Evolutionary conservation across 2,797 vertebrate species (phyloP), one percentile per base, ranked within the genome.

Genomic region (Labeo calbasu): DNA sequence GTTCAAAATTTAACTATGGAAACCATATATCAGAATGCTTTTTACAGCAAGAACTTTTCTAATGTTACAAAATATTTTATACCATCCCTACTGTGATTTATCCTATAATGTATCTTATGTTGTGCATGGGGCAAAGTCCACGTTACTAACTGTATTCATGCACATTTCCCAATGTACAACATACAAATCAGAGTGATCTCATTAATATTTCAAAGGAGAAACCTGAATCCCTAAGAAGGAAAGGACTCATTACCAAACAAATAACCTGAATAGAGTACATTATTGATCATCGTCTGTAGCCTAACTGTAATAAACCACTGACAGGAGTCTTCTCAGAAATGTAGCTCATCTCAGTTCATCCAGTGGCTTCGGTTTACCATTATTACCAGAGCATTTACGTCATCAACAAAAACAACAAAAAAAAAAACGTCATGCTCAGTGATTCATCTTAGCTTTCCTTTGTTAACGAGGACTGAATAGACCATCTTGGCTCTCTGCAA

Each of bases 381-480:
- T 21, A 59, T 59, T 48, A 59, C 17, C 23, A 71, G 13, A 50
- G 15, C n/a, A 71, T 50, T 9, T 55, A 59, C 7, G 13, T 23
- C 21, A 59, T 15, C 8, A 48, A 6, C 15, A 51, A 32, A 19
- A 46, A 70, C 1, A 61, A 15, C 0, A 10, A 2, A 28, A 28
- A 32, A 28, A 32, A 69, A 7, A 10, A 1, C 7, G 4, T 43
- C 32, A 59, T 63, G 15, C 40, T 46, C 15, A 48, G 40, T 77
- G 23, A 48, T 48, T 28, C 14, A 77, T 77, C 21, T 17, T 25
- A 23, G 36, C 15, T 36, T 66, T 68, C 2, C 13, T 68, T 66
- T 79, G 48, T 77, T 65, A 66, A 79, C 68, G 3, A 50, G 65
- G 11, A 72, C 32, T 61, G 46, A 79, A 84, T 53, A 72, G 71